Percentiles rank a stretch among this genome's conserved stretches.
Conservation (phyloP, 2,888 invertebrate species). For the Hemistola chrysoprasaria region DNA sequence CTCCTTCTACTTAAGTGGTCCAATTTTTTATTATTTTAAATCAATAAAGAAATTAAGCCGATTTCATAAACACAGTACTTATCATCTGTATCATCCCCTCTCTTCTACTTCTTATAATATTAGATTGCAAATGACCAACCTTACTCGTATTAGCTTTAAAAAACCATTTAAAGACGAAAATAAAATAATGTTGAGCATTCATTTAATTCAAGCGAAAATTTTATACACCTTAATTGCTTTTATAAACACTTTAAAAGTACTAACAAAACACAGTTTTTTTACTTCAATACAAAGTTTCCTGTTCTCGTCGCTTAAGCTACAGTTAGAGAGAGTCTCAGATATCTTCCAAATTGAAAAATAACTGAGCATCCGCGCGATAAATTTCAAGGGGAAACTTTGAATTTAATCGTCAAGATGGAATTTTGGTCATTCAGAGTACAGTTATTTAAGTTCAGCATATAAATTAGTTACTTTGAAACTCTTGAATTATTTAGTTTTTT, state of each 20-base stretch:
- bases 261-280: constrained; percentile 38
- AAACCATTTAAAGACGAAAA: too few relatives aligned
- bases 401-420: constrained; percentile 57
- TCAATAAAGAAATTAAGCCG: too few relatives aligned
- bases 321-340: constrained; percentile 48
- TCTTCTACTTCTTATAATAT: too few relatives aligned
- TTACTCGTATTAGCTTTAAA: too few relatives aligned
- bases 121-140: too few relatives aligned
- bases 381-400: constrained; percentile 57
- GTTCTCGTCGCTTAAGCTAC: constrained; percentile 53
- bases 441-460: constrained; percentile 48
- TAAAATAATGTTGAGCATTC: too few relatives aligned
- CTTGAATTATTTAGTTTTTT: constrained; percentile 19
- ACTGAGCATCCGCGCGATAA: constrained; percentile 67
- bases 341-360: constrained; percentile 77
- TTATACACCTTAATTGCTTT: constrained; percentile 32
- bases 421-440: constrained; percentile 54
- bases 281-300: constrained; percentile 51
- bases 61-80: too few relatives aligned
- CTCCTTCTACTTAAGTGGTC: too few relatives aligned
- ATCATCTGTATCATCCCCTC: too few relatives aligned
- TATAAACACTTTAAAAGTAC: constrained; percentile 25
- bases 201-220: too few relatives aligned
- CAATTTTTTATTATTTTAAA: too few relatives aligned
- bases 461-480: constrained; percentile 39